phyloP scores from a whole-genome alignment of 2,797 vertebrate genomes.

The Gephyroberyx darwinii region DNA sequence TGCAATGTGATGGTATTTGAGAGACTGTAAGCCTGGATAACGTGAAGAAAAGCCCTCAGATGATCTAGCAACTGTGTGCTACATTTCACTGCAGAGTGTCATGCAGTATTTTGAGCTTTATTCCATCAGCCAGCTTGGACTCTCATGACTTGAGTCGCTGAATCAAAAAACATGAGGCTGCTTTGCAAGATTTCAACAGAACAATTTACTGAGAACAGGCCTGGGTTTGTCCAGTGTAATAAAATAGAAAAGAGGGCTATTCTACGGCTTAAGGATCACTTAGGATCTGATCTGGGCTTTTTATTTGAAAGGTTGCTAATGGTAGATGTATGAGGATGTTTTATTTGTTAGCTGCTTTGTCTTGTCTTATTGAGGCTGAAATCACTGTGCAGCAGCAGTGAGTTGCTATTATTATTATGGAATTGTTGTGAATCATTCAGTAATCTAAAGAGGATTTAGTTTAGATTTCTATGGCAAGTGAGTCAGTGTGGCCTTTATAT shows the following conservation, averaged over 20 bases:
- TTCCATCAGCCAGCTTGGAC: conserved; percentile 52
- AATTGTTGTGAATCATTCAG: not conserved
- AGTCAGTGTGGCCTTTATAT: conserved; percentile 4
- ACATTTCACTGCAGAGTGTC: conserved; percentile 77
- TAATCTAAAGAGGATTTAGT: conserved; percentile 23
- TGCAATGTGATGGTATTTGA: conserved; percentile 32
- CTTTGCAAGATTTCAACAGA: conserved; percentile 36
- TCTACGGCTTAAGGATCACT: not conserved
- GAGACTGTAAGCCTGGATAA: conserved; percentile 43
- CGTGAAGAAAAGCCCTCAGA: conserved; percentile 59
- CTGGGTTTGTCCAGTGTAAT: conserved; percentile 9
- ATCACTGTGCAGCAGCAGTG: not conserved
- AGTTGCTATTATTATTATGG: too few relatives aligned
- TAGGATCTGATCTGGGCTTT: conserved; percentile 10
- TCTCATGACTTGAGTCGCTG: conserved; percentile 53
- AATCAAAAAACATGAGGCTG: conserved; percentile 58
- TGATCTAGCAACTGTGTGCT: conserved; percentile 65
- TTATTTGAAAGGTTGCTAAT: not conserved
- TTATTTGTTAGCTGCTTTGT: not conserved
- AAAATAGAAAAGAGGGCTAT: not conserved
- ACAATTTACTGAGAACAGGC: conserved; percentile 45
- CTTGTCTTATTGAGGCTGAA: conserved; percentile 5
- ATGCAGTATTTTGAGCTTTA: conserved; percentile 74
- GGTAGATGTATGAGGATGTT: not conserved
- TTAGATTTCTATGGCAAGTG: conserved; percentile 3